Base-by-base conservation (phyloP, 2,888 invertebrate genomes). In the Sinopyrophorus schimmeli region DNA sequence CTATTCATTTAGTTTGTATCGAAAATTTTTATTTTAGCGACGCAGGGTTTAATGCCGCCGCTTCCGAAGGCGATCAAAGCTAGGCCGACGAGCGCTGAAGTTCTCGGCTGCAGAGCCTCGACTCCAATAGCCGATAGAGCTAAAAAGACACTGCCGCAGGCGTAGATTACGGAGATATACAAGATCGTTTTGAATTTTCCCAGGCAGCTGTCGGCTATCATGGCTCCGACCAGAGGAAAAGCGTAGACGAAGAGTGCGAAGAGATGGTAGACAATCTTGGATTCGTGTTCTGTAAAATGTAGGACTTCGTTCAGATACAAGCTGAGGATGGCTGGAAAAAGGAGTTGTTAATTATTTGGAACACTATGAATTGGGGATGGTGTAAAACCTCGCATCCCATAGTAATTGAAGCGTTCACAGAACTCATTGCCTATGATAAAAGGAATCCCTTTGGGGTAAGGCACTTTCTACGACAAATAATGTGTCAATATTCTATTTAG, bases 1-100 rank as follows among this genome's bases (percentile, higher is more conserved):
- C n/a, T n/a, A n/a, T n/a, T n/a, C n/a, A n/a, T n/a, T n/a, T n/a
- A n/a, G n/a, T n/a, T n/a, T n/a, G n/a, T n/a, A n/a, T n/a, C n/a
- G n/a, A n/a, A n/a, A n/a, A n/a, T n/a, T n/a, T n/a, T n/a, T n/a
- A n/a, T n/a, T n/a, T n/a, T n/a, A n/a, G n/a, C 81, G 0, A 96
- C 95, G 66, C 95, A 95, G 0, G 96, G 94, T 67, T 97, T 97
- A 60, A 97, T 96, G 1, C 95, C 95, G 1, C 95, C 95, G 0
- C 93, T 93, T 0, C 94, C 95, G 6, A 94, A 63, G 0, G 92
- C 93, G 61, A 97, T 91, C 15, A 89, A 72, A 0, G 86, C 58
- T 10, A 89, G 74, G 1, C 87, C 87, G 15, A 86, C 1, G 16
- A 87, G 77, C 5, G 71, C 63, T 21, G 72, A 63, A 17, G 58